These are phyloP conservation scores for Altica lythri DNA, from an alignment of 2,888 invertebrate genomes.

Conservation along the genomic window DNA sequence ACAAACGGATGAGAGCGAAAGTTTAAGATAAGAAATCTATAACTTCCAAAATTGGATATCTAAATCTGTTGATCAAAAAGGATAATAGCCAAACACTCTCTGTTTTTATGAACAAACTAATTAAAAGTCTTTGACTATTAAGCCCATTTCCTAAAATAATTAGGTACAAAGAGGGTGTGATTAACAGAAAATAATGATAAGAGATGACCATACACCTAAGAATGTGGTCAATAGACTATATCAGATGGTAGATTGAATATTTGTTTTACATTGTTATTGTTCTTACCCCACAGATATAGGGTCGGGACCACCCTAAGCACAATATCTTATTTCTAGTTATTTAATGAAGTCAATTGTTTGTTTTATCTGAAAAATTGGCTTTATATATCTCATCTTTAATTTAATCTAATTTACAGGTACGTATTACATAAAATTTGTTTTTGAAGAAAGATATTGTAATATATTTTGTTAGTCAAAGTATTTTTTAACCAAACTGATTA, in stretches of 20 bases:
- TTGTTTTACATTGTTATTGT: slow-evolving; percentile 18
- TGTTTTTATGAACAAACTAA: slow-evolving; percentile 5
- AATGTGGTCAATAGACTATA: slow-evolving; percentile 20
- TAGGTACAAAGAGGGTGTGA: slow-evolving; percentile 5
- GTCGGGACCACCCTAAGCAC: slow-evolving; percentile 22
- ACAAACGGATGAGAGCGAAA: no score
- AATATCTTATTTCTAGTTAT: background rate
- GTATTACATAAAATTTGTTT: no score
- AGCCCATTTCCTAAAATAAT: background rate
- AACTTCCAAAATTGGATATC: background rate
- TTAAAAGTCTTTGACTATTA: slow-evolving; percentile 1
- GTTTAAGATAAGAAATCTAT: background rate
- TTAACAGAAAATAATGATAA: slow-evolving; percentile 16
- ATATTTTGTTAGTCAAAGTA: no score
- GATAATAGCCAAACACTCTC: slow-evolving; percentile 1
- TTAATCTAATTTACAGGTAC: no score
- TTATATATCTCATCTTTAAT: slow-evolving; percentile 1
- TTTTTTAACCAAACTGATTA: no score
- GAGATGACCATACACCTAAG: slow-evolving; percentile 16
- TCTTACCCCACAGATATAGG: slow-evolving; percentile 10
- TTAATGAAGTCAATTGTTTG: slow-evolving; percentile 5
- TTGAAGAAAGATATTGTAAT: no score
- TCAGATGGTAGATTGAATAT: slow-evolving; percentile 18
- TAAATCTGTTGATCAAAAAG: background rate
- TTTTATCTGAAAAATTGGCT: slow-evolving; percentile 7